Evolutionary conservation across 2,888 invertebrate species (phyloP), one percentile per base, ranked within the genome.

Genomic region (Clunio marinus): DNA sequence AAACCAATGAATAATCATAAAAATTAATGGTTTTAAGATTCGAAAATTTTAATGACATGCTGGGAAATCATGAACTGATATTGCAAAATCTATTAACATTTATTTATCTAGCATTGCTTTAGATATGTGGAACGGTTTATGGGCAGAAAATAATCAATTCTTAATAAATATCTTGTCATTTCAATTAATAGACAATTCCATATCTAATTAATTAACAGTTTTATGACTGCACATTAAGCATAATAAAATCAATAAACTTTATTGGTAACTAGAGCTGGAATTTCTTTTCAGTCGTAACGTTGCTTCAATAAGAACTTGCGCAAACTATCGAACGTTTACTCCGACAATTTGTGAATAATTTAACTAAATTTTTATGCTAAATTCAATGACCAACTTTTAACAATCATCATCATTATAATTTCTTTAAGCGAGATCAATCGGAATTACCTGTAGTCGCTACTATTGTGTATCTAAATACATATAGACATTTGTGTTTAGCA

Each of bases 181-280:
- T 46, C 68, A 58, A 68, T 58, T 68, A 68, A 68, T 68, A 57
- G 55, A 68, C 68, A 58, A 68, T 58, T 58, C 58, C 68, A 67
- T 24, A 58, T 68, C 58, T 58, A 68, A 68, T 68, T 68, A 58
- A 68, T 68, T 68, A 41, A 58, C 35, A 55, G 51, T 22, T 46
- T 66, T 55, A 66, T 55, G 15, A n/a, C n/a, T n/a, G n/a, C n/a
- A n/a, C n/a, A n/a, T n/a, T n/a, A n/a, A 22, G 20, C 32, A 17
- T 46, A 28, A 66, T 66, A 27, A 63, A 41, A 32, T 15, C 17
- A 45, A 46, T 46, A 65, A 27, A 55, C 5, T 51, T 51, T 51
- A 51, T 51, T 7, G 22, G 7, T 32, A 22, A 51, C 20, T 22
- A n/a, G n/a, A 51, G 22, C 17, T 22, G 2, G 22, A 51, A 51